Evolutionary conservation across 2,797 vertebrate species (phyloP), one percentile per base, ranked within the genome.

Genomic region (Chloroceryle inda): DNA sequence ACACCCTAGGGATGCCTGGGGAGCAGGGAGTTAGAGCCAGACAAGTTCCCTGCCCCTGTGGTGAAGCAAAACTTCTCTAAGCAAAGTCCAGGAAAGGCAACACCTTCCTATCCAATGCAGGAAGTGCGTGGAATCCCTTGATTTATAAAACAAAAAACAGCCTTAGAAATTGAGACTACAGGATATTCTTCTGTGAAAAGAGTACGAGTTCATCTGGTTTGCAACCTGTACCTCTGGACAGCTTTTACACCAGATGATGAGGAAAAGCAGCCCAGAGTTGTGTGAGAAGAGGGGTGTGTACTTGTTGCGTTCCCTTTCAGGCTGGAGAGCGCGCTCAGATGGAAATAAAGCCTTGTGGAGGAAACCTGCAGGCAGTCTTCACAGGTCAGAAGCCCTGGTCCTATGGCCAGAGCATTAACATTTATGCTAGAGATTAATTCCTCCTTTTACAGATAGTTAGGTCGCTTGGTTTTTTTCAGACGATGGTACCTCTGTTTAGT

Each of bases 1-100:
- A 88, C 97, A 98, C 97, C 91, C 98, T 97, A 94, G 98, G 95
- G 98, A 95, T 92, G 55, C 3, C 29, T 91, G 84, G 59, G 12
- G 79, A 71, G 91, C 66, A 53, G 13, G 56, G 88, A 95, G 74
- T 64, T 62, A 81, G 79, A 91, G 26, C 61, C 72, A 47, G 56
- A 18, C 69, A 45, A 26, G 92, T 92, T 78, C 85, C 64, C 42
- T 83, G 58, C n/a, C 26, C 84, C 75, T 81, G 64, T 64, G 49
- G 18, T 19, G 50, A 92, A 93, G n/a, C 52, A 72, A 23, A 55
- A 27, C 31, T 66, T 88, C 23, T 14, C 7, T 33, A 53, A 56
- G 21, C 59, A 45, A 88, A 35, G 16, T n/a, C 27, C 5, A 53
- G 29, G 38, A 49, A 62, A 73, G 5, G 44, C 83, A 67, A 59